Evolutionary conservation across 2,888 invertebrate genomes (phyloP).

Genomic region (Acanthoscelides obtectus): DNA sequence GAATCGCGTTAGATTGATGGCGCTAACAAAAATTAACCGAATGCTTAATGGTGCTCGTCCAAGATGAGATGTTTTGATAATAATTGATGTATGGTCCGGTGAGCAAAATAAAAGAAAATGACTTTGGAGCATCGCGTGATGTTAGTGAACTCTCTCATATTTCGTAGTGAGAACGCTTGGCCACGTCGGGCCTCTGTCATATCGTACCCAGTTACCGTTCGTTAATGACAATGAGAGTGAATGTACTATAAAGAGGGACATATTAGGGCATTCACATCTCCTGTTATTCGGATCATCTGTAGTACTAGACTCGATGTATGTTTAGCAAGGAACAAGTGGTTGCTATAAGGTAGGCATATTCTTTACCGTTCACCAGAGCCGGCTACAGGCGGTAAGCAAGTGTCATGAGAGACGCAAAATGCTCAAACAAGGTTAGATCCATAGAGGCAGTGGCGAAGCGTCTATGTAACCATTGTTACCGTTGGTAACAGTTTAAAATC

Average conservation of each 20-base stretch:
- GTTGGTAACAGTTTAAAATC: no score
- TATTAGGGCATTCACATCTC: not conserved
- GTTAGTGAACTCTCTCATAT: not conserved
- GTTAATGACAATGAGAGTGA: not conserved
- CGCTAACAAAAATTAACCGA: not conserved
- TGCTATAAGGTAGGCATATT: no score
- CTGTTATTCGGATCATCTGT: not conserved
- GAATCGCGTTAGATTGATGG: not conserved
- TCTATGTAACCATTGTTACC: no score
- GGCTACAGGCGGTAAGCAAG: no score
- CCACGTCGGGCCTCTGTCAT: not conserved
- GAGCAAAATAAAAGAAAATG: not conserved
- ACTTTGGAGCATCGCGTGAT: not conserved
- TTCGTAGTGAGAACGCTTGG: not conserved
- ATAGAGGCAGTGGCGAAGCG: no score
- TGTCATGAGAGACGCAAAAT: no score
- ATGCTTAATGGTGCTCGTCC: not conserved
- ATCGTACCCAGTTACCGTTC: not conserved
- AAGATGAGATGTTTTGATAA: not conserved
- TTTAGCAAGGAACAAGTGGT: not conserved
- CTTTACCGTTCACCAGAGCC: no score
- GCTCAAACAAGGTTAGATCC: no score
- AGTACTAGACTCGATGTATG: not conserved
- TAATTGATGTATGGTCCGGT: not conserved
- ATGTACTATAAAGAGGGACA: not conserved